Base-by-base conservation (phyloP, 2,113 vertebrate genomes). In the Illadopsis cleaveri region DNA sequence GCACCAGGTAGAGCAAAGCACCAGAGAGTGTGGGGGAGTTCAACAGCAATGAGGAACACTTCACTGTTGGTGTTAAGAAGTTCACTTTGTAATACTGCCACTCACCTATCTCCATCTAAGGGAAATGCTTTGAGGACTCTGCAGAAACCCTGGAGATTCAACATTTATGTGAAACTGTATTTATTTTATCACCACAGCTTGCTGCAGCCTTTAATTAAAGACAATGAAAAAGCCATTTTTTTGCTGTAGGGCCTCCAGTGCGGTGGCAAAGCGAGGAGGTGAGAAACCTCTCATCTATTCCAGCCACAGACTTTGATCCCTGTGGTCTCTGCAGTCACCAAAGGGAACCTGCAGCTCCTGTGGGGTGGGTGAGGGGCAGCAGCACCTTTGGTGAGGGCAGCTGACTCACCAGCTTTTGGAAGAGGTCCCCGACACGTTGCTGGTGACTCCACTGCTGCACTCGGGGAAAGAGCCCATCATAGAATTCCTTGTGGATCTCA, bases 401-500 rank as follows among this genome's bases (percentile, higher is more conserved):
- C 42, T 27, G 33, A 90, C 99, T 98, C 96, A 99, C 99, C 98
- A 99, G 96, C 97, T 99, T 99, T 97, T 99, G 99, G 98, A 99
- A 99, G 93, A 99, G 99, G 96, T 99, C 99, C 21, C 99, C 99
- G 1, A 99, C 99, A 6, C 99, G 98, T 82, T 99, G 99, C 97
- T 99, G 99, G 97, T 99, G 99, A 93, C 99, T 98, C 99, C 99
- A 99, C 96, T 99, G 99, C 95, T 99, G 99, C 82, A 99, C 99
- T 2, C 99, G 98, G 54, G 99, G 99, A 6, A 99, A 94, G 24
- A 99, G 99, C 69, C 98, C 98, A 5, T 99, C 99, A 5, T 99
- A 99, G 97, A 99, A 99, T 64, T 99, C 99, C 87, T 99, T 99
- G 98, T 99, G 99, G 97, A 99, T 99, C 98, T 99, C 99, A 1